Percentiles rank a stretch among this genome's conserved stretches.
These are phyloP conservation scores for Alosa sapidissima DNA, from an alignment of 2,797 vertebrate species.

Conservation along the genomic window DNA sequence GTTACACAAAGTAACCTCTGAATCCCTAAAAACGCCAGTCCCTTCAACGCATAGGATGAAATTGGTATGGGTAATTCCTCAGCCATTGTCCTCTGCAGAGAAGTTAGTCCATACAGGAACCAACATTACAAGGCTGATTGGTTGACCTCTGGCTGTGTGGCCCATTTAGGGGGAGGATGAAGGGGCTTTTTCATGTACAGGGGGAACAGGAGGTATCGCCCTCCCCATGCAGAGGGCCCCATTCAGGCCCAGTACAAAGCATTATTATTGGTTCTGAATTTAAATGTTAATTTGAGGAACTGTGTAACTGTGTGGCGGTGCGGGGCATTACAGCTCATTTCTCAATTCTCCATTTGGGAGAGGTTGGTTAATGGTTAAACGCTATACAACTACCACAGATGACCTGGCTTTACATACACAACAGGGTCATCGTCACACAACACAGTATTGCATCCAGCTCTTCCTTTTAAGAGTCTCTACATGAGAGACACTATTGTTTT, in stretches of 20 bases:
- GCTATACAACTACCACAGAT: constrained; percentile 32
- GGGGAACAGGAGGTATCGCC: constrained; percentile 85
- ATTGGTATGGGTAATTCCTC: constrained; percentile 66
- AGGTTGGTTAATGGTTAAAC: constrained; percentile 47
- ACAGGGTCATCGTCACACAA: not conserved
- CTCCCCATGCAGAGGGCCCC: constrained; percentile 84
- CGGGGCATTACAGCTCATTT: constrained; percentile 82
- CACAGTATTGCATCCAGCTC: not conserved
- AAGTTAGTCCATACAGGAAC: constrained; percentile 72
- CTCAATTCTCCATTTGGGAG: constrained; percentile 84
- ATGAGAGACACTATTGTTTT: not conserved
- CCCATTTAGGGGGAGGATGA: constrained; percentile 81
- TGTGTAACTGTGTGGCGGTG: constrained; percentile 78
- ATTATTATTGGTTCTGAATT: constrained; percentile 97
- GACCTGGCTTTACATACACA: not conserved
- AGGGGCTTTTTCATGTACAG: constrained; percentile 93
- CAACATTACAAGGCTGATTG: constrained; percentile 85
- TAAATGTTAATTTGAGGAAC: constrained; percentile 98
- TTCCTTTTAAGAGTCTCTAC: not conserved
- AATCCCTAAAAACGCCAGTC: constrained; percentile 25
- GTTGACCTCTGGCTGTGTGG: constrained; percentile 83
- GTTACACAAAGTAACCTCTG: not conserved
- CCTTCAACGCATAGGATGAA: constrained; percentile 33
- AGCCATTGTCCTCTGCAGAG: constrained; percentile 71
- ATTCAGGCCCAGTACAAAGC: constrained; percentile 91